Evolutionary conservation across 2,113 vertebrate genomes (phyloP).

Genomic region (Lepus timidus): DNA sequence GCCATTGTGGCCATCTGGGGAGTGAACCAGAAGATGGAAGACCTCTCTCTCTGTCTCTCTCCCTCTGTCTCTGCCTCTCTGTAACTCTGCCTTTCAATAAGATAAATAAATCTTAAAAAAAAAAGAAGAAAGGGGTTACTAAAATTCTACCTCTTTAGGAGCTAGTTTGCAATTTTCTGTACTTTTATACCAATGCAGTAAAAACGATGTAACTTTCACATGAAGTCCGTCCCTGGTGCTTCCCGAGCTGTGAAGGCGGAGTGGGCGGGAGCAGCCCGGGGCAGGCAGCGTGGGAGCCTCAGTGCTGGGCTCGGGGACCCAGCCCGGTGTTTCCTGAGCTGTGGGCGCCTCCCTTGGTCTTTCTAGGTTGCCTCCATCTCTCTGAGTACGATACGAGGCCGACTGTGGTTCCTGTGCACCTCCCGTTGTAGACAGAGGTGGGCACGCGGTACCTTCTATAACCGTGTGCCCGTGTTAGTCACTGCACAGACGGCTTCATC

Average conservation of each 20-base stretch:
- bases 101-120: too few species aligned
- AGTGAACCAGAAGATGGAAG: too few species aligned
- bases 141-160: neutral
- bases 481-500: neutral
- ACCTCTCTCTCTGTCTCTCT: too few species aligned
- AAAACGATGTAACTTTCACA: neutral
- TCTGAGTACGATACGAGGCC: neutral
- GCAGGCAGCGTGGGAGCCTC: too few species aligned
- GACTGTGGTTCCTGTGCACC: too few species aligned
- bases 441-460: fast-evolving
- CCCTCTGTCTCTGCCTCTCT: too few species aligned
- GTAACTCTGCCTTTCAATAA: too few species aligned
- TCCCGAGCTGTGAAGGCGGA: fast-evolving
- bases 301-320: fast-evolving
- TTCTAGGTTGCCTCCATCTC: neutral
- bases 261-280: fast-evolving
- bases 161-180: too few species aligned
- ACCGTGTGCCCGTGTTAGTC: too few species aligned
- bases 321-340: neutral
- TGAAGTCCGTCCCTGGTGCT: fast-evolving
- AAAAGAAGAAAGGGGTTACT: neutral
- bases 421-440: fast-evolving
- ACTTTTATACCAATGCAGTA: neutral
- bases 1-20: too few species aligned
- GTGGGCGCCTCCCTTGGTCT: neutral